These are phyloP conservation scores for Blastobasis lacticolella DNA, from an alignment of 2,888 invertebrate genomes.

Conservation along the genomic window DNA sequence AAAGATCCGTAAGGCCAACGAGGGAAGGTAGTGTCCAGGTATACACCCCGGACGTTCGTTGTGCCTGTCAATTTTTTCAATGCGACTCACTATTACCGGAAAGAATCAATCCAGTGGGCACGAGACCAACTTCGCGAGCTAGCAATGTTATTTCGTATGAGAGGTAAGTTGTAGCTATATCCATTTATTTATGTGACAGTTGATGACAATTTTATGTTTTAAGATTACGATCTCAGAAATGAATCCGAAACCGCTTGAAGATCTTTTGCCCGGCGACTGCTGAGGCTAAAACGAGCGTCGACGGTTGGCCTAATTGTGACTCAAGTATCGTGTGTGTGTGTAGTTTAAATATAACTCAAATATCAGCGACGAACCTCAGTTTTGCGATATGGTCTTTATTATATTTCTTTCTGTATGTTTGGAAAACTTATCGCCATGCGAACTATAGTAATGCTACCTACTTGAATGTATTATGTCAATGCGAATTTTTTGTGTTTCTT, in stretches of 20 bases:
- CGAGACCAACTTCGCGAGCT: conserved; percentile 77
- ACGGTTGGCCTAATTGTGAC: conserved; percentile 69
- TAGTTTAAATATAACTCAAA: conserved; percentile 63
- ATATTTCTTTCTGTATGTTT: conserved; percentile 12
- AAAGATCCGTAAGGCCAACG: conserved; percentile 78
- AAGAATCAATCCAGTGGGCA: conserved; percentile 79
- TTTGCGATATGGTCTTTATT: conserved; percentile 38
- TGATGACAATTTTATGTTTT: conserved; percentile 44
- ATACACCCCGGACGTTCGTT: conserved; percentile 85
- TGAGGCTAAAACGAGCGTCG: conserved; percentile 70
- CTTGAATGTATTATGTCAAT: too few relatives aligned
- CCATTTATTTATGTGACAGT: conserved; percentile 24
- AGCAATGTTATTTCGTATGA: conserved; percentile 59
- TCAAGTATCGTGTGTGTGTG: conserved; percentile 45
- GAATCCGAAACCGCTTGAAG: conserved; percentile 38
- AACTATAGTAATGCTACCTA: too few relatives aligned
- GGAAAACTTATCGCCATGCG: conserved; percentile 21
- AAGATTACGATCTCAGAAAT: conserved; percentile 44
- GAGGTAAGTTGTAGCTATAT: conserved; percentile 50
- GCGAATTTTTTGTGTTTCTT: too few relatives aligned
- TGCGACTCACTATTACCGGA: conserved; percentile 86
- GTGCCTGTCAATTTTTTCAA: conserved; percentile 90
- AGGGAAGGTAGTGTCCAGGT: conserved; percentile 82
- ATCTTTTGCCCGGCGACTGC: conserved; percentile 56
- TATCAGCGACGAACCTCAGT: conserved; percentile 36